Conservation (phyloP, 1,140 invertebrate genomes). For the Ooceraea biroi region DNA sequence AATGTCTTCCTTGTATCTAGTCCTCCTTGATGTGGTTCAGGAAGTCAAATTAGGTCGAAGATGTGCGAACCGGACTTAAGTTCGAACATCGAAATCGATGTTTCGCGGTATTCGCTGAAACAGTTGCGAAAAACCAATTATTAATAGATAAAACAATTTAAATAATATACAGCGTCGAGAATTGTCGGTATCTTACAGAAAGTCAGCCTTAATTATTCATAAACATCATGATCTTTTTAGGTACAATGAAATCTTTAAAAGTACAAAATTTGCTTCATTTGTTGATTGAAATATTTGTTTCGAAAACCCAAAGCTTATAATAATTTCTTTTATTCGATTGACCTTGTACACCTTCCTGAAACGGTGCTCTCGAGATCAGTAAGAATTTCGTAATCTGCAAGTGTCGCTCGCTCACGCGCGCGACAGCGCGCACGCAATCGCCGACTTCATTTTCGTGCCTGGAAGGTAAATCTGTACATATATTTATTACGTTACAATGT, state of each 20-base stretch:
- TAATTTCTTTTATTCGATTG: no score
- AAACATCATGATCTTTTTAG: no score
- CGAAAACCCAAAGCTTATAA: no score
- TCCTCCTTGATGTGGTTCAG: slow-evolving; percentile 40
- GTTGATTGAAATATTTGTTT: no score
- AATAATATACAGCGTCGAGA: slow-evolving; percentile 49
- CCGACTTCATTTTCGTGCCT: slow-evolving; percentile 13
- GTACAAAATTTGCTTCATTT: no score
- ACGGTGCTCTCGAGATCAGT: slow-evolving; percentile 30
- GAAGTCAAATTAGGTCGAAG: slow-evolving; percentile 45
- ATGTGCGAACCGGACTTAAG: background rate
- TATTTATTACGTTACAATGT: slow-evolving; percentile 53
- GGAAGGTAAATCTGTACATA: slow-evolving; percentile 54
- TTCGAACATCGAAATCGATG: slow-evolving; percentile 46
- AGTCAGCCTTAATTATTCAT: no score
- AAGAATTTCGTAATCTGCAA: slow-evolving; percentile 43
- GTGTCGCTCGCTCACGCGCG: slow-evolving; percentile 43
- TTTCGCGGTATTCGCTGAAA: slow-evolving; percentile 44
- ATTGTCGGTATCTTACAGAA: no score
- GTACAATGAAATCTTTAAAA: no score
- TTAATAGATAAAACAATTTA: slow-evolving; percentile 27
- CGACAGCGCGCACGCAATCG: slow-evolving; percentile 36
- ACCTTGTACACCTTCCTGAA: slow-evolving; percentile 35
- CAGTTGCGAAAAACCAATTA: background rate
- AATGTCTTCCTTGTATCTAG: slow-evolving; percentile 66